These are phyloP conservation scores for Agrochola lychnidis DNA, from an alignment of 2,888 invertebrate genomes.

Conservation along the genomic window DNA sequence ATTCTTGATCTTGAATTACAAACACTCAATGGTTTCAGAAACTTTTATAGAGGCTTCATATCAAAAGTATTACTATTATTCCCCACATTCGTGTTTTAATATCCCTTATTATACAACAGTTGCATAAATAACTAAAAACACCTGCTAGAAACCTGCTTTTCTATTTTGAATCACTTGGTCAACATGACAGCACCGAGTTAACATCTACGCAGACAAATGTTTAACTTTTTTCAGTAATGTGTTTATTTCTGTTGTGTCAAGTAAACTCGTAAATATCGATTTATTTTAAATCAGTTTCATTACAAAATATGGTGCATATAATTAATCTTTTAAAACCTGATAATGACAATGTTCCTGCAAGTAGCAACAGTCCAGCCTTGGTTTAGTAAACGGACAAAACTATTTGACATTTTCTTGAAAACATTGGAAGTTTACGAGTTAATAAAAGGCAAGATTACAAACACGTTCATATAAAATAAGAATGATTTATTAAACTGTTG, in stretches of 20 bases:
- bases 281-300: slow-evolving; percentile 48
- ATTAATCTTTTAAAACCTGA: slow-evolving; percentile 64
- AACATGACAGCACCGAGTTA: slow-evolving; percentile 25
- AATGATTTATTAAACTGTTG: slow-evolving; percentile 51
- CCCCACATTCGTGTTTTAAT: too few relatives aligned
- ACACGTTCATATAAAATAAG: slow-evolving; percentile 45
- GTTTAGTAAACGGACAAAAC: slow-evolving; percentile 29
- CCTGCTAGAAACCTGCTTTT: background rate
- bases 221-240: background rate
- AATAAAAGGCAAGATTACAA: slow-evolving; percentile 57
- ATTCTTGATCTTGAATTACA: too few relatives aligned
- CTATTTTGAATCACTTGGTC: slow-evolving; percentile 12
- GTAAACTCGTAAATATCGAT: slow-evolving; percentile 3
- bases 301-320: slow-evolving; percentile 54
- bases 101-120: too few relatives aligned
- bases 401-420: slow-evolving; percentile 62
- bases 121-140: too few relatives aligned
- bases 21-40: too few relatives aligned
- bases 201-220: slow-evolving; percentile 30
- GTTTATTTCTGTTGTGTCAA: slow-evolving; percentile 13
- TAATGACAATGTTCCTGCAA: slow-evolving; percentile 38
- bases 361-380: slow-evolving; percentile 50
- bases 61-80: too few relatives aligned
- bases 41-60: too few relatives aligned
- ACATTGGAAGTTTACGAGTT: slow-evolving; percentile 53